phyloP scores from a whole-genome alignment of 1,140 invertebrate species.

The Heterodera carotae region DNA sequence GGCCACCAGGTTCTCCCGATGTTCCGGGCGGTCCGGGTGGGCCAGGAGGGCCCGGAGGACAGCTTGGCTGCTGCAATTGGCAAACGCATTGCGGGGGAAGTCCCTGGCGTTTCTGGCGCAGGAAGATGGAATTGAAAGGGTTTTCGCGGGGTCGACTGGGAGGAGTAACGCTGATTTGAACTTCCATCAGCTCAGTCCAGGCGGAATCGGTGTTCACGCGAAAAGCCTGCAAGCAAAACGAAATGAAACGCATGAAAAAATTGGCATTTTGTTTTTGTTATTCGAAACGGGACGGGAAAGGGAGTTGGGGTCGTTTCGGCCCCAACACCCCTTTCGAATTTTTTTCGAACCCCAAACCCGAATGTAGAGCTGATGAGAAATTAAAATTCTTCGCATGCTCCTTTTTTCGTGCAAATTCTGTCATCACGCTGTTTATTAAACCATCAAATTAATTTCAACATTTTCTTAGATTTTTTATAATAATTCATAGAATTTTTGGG shows the following conservation, averaged over 20 bases:
- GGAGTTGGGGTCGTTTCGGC: too few species aligned
- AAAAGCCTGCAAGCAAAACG: conserved; percentile 22
- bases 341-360: too few species aligned
- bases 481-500: too few species aligned
- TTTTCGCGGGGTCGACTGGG: conserved; percentile 41
- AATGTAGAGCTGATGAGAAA: too few species aligned
- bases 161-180: conserved; percentile 48
- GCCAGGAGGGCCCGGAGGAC: conserved; percentile 43
- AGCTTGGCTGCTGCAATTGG: conserved; percentile 45
- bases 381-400: too few species aligned
- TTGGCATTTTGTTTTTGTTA: neutral
- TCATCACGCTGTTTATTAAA: too few species aligned
- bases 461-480: too few species aligned
- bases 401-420: too few species aligned
- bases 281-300: too few species aligned
- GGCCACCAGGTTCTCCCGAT: conserved; percentile 26
- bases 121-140: conserved; percentile 52
- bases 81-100: conserved; percentile 48
- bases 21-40: conserved; percentile 23
- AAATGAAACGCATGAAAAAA: neutral
- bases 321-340: too few species aligned
- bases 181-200: conserved; percentile 53
- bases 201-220: conserved; percentile 46
- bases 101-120: conserved; percentile 42
- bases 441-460: too few species aligned